Evolutionary conservation across 1,140 invertebrate genomes (phyloP).

Genomic region (Gonatopus flavifemur): DNA sequence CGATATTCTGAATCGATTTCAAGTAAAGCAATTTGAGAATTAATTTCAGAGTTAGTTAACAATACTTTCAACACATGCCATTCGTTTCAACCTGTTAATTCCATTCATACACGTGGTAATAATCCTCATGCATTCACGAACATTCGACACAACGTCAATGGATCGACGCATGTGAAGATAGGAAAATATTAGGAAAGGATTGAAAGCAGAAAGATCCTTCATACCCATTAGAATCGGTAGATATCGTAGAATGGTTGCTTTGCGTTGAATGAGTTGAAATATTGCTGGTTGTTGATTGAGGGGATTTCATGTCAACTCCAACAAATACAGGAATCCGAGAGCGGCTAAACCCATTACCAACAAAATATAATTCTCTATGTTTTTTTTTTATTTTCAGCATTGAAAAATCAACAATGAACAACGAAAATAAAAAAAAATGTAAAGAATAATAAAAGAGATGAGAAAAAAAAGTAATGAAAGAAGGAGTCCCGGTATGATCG

Average conservation of each 20-base stretch:
- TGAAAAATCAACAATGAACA: neutral
- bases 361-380: conserved; percentile 20
- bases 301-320: conserved; percentile 55
- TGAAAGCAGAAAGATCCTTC: conserved; percentile 34
- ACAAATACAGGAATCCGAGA: conserved; percentile 61
- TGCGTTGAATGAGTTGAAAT: conserved; percentile 56
- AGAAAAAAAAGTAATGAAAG: neutral
- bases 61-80: too few species aligned
- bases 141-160: too few species aligned
- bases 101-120: too few species aligned
- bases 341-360: conserved; percentile 54
- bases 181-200: neutral
- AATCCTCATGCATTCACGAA: too few species aligned
- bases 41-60: too few species aligned
- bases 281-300: conserved; percentile 57
- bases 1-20: too few species aligned
- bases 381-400: too few species aligned
- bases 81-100: too few species aligned
- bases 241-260: conserved; percentile 58
- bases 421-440: neutral
- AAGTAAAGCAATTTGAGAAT: too few species aligned
- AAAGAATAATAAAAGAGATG: conserved; percentile 5
- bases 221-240: conserved; percentile 60
- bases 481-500: neutral
- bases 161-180: too few species aligned